phyloP scores from a whole-genome alignment of 2,797 vertebrate genomes.

The Botia kubotai region DNA sequence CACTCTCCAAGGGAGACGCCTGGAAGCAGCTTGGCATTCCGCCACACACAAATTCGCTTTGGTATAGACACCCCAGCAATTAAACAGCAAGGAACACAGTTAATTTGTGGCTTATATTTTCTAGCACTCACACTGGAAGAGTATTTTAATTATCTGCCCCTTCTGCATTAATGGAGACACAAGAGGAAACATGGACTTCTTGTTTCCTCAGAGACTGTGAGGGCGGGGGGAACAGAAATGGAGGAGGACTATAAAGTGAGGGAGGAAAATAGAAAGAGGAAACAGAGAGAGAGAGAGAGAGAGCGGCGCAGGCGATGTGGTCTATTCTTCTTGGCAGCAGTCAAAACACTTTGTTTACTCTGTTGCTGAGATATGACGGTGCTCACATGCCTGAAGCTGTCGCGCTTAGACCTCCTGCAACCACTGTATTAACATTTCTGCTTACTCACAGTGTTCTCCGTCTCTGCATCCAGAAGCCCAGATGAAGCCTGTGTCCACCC shows the following conservation, averaged over 20 bases:
- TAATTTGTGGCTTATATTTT: slow-evolving; percentile 23
- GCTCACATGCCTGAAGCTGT: slow-evolving; percentile 25
- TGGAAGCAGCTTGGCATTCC: slow-evolving; percentile 9
- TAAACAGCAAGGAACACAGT: slow-evolving; percentile 16
- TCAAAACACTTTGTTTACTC: slow-evolving; percentile 41
- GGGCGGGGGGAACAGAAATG: background rate
- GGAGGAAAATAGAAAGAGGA: slow-evolving; percentile 16
- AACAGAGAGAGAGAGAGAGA: background rate
- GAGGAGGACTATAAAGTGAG: background rate
- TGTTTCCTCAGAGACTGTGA: slow-evolving; percentile 4
- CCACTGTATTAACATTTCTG: slow-evolving; percentile 21
- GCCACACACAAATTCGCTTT: slow-evolving; percentile 20
- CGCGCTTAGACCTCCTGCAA: slow-evolving; percentile 7
- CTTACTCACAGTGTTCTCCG: slow-evolving; percentile 8
- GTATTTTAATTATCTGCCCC: slow-evolving; percentile 16
- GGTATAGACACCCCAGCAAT: slow-evolving; percentile 19
- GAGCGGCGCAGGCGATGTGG: background rate
- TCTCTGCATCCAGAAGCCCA: background rate
- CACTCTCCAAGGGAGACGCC: slow-evolving; percentile 8
- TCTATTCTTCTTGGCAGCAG: slow-evolving; percentile 41
- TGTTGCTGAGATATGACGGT: slow-evolving; percentile 19
- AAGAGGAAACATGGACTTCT: background rate
- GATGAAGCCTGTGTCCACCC: background rate
- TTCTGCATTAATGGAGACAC: slow-evolving; percentile 19
- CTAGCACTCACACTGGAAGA: background rate